phyloP scores from a whole-genome alignment of 2,113 vertebrate species.

The Muntiacus muntjak region DNA sequence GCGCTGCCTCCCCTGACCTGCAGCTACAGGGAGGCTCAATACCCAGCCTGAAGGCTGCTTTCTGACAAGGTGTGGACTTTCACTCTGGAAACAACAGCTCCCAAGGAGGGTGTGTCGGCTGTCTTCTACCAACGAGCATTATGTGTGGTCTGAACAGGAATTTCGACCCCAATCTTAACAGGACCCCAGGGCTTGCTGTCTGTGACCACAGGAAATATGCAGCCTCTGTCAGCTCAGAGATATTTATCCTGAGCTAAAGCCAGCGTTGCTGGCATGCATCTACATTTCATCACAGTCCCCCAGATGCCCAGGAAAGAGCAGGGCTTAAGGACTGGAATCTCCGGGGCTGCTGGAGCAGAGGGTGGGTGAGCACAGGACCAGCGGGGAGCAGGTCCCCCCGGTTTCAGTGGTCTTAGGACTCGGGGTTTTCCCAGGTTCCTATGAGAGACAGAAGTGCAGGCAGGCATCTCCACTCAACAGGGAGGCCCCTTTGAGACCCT shows the following conservation, averaged over 20 bases:
- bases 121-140: fast-evolving
- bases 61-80: neutral
- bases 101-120: fast-evolving
- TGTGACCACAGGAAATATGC: neutral
- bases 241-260: neutral
- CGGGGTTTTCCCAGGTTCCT: neutral
- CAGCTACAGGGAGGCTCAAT: neutral
- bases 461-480: neutral
- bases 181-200: neutral
- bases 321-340: too few relatives aligned
- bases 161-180: neutral
- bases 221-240: neutral
- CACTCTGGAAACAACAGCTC: neutral
- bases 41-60: neutral
- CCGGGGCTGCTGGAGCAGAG: neutral
- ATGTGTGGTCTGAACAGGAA: neutral
- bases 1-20: neutral
- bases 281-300: neutral
- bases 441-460: neutral
- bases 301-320: fast-evolving
- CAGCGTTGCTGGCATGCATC: neutral
- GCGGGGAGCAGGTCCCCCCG: fast-evolving
- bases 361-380: neutral
- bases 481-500: neutral
- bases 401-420: neutral